These are phyloP conservation scores for Drosophila colorata DNA, from an alignment of 2,888 invertebrate genomes.

Conservation along the genomic window DNA sequence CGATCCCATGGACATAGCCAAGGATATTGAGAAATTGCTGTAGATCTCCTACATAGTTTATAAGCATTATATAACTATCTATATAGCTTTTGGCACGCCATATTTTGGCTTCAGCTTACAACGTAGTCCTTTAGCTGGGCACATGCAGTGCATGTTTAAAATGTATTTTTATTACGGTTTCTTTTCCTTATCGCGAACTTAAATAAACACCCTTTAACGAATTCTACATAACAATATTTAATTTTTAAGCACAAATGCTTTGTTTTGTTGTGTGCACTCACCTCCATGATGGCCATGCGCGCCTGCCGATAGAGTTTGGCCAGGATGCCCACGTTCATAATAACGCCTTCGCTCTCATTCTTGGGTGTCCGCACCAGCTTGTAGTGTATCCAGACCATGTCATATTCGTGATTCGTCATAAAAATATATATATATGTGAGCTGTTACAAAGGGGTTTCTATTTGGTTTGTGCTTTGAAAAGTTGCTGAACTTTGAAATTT, in stretches of 20 bases:
- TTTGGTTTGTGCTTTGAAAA: conserved; percentile 7
- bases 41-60: conserved; percentile 48
- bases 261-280: conserved; percentile 28
- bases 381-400: conserved; percentile 48
- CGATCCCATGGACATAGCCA: conserved; percentile 85
- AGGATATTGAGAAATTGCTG: conserved; percentile 84
- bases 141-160: conserved; percentile 41
- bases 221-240: not conserved
- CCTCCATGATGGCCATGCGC: conserved; percentile 38
- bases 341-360: conserved; percentile 8
- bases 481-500: conserved; percentile 31
- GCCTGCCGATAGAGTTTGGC: conserved; percentile 36
- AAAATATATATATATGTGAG: conserved; percentile 24
- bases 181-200: conserved; percentile 9
- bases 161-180: conserved; percentile 31
- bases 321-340: conserved; percentile 41
- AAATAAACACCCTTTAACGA: conserved; percentile 49
- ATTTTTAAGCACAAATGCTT: not conserved
- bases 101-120: conserved; percentile 37
- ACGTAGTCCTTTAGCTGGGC: conserved; percentile 29
- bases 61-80: conserved; percentile 16
- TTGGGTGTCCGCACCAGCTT: conserved; percentile 17
- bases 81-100: conserved; percentile 26
- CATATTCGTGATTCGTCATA: conserved; percentile 48
- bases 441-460: not conserved